Conservation (phyloP, 2,113 vertebrate species). For the Silurus meridionalis region DNA sequence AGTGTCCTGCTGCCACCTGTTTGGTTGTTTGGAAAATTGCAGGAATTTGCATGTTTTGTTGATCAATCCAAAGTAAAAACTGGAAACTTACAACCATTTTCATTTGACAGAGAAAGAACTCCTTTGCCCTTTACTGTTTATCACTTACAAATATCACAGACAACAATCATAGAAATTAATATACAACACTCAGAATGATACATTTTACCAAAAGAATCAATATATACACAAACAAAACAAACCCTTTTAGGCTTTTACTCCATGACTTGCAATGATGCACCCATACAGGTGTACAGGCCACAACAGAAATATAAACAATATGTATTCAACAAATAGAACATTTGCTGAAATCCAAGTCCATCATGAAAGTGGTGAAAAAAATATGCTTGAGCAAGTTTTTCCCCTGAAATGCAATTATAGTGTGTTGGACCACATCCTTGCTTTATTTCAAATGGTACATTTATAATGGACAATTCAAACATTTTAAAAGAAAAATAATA, state of each 20-base stretch:
- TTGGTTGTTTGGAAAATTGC: neutral
- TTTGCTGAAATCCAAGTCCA: neutral
- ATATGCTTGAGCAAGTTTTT: neutral
- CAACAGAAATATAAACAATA: neutral
- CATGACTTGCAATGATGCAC: neutral
- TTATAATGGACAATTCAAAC: neutral
- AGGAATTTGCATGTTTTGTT: neutral
- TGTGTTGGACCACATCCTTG: neutral
- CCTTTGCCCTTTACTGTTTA: neutral
- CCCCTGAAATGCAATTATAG: neutral
- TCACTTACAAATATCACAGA: neutral
- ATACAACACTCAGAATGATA: neutral
- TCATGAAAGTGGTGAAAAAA: neutral
- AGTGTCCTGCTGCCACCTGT: neutral
- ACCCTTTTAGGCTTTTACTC: neutral
- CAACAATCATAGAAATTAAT: neutral
- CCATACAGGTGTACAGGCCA: neutral
- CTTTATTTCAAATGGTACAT: neutral
- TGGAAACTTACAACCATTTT: neutral
- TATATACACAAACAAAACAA: neutral
- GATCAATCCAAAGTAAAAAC: neutral
- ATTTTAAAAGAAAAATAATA: neutral
- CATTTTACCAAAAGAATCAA: slow-evolving; percentile 13
- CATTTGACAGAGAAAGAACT: neutral
- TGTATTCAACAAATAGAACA: neutral